Percentiles rank a stretch among this genome's conserved stretches.
Evolutionary conservation across 2,888 invertebrate genomes (phyloP).

Genomic region (Bellardia pandia): DNA sequence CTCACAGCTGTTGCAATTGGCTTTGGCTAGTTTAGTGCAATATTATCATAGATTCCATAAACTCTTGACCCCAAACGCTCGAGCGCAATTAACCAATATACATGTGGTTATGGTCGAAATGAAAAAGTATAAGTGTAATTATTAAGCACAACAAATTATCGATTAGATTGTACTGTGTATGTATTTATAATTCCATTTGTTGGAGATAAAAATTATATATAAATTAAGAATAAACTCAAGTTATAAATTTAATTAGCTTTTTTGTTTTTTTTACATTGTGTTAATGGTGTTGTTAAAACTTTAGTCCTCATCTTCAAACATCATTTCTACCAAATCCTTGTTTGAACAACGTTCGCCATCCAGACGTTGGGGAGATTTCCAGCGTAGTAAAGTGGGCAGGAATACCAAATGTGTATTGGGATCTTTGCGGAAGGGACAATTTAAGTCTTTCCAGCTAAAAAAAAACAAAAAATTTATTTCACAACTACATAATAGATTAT

Average conservation of each 20-base stretch:
- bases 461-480: constrained; percentile 41
- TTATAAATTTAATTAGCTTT: background rate
- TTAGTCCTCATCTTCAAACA: constrained; percentile 90
- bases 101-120: constrained; percentile 99
- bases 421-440: constrained; percentile 93
- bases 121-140: constrained; percentile 99
- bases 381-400: constrained; percentile 92
- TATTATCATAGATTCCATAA: constrained; percentile 99
- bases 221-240: constrained; percentile 36
- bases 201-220: constrained; percentile 19
- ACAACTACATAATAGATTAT: background rate
- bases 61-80: constrained; percentile 92
- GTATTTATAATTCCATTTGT: constrained; percentile 46
- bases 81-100: constrained; percentile 97
- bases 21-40: constrained; percentile 97
- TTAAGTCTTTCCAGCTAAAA: constrained; percentile 93
- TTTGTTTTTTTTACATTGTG: background rate
- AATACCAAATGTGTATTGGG: constrained; percentile 89
- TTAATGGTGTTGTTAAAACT: background rate
- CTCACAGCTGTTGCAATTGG: constrained; percentile 96
- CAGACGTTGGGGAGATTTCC: constrained; percentile 91
- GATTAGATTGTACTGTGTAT: background rate
- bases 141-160: constrained; percentile 85
- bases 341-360: constrained; percentile 92
- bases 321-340: constrained; percentile 90